Base-by-base conservation (phyloP, 64 coral and sea anemone genomes). In the Porites lutea region DNA sequence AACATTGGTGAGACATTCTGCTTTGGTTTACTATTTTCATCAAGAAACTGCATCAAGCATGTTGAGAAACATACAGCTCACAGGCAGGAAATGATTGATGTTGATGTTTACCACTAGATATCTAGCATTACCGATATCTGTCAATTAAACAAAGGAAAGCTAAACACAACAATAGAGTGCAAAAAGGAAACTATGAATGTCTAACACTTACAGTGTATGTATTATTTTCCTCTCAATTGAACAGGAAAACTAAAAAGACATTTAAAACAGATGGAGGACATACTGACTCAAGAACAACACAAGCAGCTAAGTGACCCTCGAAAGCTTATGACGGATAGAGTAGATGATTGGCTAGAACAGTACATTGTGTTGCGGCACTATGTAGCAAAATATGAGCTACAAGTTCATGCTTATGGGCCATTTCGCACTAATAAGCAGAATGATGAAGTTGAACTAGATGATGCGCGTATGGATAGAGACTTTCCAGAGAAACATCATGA, bases 381-480 rank as follows among this genome's bases (percentile, higher is more conserved):
- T 48, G 89, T 95, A 47, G 60, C 94, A 59, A 89, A 92, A 51
- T 95, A 95, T 45, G 76, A 82, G 14, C 70, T 95, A 49, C 94
- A 95, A 69, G 87, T 89, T 5, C 79, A 94, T 66, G 87, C 86
- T 51, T 89, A 84, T 83, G 77, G 85, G 19, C 87, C 75, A 79
- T 91, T 71, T 18, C 69, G 76, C 14, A 74, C 73, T 7, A 10
- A 67, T 6, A 11, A 44, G 14, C 65, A 92, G 72, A 61, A 94
- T 12, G 5, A 10, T 15, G 11, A 83, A 20, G 89, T 59, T 79
- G 3, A 82, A 13, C 4, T 22, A 20, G 94, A 95, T 20, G 7
- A 74, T 43, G 10, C 63, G 23, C 72, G 94, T 50, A 91, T 95
- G 94, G 55, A 82, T 8, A 87, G 84, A 65, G 94, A 95, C 77